These are phyloP conservation scores for Equus quagga DNA, from an alignment of 2,113 vertebrate species.

Conservation along the genomic window DNA sequence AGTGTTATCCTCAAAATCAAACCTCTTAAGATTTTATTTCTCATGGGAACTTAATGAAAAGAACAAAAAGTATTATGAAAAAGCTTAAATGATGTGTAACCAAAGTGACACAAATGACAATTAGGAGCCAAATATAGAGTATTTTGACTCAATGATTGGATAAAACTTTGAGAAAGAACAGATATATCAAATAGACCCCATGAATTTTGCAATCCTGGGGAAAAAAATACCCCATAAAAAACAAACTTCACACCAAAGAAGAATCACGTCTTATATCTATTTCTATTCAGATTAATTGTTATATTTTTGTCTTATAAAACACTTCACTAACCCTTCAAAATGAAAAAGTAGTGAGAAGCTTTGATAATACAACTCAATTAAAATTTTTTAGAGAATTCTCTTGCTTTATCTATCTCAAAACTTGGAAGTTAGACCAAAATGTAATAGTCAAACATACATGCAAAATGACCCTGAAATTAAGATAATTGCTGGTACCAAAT, in stretches of 20 bases:
- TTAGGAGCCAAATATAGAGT: neutral
- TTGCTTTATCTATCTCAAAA: conserved; percentile 16
- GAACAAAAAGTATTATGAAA: neutral
- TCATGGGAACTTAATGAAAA: neutral
- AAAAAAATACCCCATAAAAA: neutral
- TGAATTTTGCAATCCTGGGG: neutral
- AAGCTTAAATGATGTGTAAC: neutral
- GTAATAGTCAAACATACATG: conserved; percentile 30
- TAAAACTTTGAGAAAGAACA: conserved; percentile 10
- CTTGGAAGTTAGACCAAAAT: conserved; percentile 54
- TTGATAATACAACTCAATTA: conserved; percentile 37
- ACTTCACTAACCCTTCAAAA: conserved; percentile 3
- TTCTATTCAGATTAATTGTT: conserved; percentile 28
- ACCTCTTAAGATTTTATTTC: neutral
- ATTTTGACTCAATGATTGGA: neutral
- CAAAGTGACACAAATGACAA: neutral
- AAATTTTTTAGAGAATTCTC: neutral
- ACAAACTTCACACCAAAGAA: neutral
- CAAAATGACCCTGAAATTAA: conserved; percentile 72
- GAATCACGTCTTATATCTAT: neutral
- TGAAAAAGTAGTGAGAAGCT: conserved; percentile 20
- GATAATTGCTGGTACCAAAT: conserved; percentile 70
- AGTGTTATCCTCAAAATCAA: neutral
- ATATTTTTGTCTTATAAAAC: neutral
- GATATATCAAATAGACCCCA: neutral